Percentiles rank a stretch among this genome's conserved stretches.
phyloP scores from a whole-genome alignment of 2,797 vertebrate species.

The Thunnus albacares region DNA sequence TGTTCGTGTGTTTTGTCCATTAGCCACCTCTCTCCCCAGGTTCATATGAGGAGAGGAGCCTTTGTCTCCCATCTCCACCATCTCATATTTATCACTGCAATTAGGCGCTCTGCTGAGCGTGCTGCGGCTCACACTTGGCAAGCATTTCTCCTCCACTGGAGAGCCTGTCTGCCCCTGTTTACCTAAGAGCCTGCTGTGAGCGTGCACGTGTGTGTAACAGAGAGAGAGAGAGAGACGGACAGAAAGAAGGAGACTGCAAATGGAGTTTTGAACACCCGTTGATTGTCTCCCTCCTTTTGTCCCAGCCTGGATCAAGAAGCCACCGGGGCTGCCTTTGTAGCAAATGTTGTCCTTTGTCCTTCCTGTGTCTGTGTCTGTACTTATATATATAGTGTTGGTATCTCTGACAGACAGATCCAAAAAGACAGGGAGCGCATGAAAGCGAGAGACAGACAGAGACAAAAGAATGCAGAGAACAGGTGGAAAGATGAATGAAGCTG shows the following conservation, averaged over 20 bases:
- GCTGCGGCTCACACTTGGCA: slow-evolving; percentile 58
- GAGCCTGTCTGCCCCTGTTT: slow-evolving; percentile 61
- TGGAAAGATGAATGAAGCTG: slow-evolving; percentile 61
- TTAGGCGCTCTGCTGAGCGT: slow-evolving; percentile 75
- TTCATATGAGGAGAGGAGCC: slow-evolving; percentile 43
- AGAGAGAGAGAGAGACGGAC: background rate
- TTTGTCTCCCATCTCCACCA: slow-evolving; percentile 50
- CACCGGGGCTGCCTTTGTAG: slow-evolving; percentile 42
- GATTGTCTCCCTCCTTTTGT: slow-evolving; percentile 56
- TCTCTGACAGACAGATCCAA: slow-evolving; percentile 66
- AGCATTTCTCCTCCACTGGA: slow-evolving; percentile 61
- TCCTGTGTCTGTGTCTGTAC: slow-evolving; percentile 41
- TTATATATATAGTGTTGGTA: slow-evolving; percentile 38
- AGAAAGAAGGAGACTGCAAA: slow-evolving; percentile 32
- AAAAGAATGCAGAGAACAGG: slow-evolving; percentile 34
- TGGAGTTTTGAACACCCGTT: slow-evolving; percentile 36
- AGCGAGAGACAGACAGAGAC: slow-evolving; percentile 29
- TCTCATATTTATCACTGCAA: slow-evolving; percentile 80
- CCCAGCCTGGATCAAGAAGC: slow-evolving; percentile 53
- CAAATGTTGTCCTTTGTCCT: slow-evolving; percentile 60
- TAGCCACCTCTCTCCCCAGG: slow-evolving; percentile 33
- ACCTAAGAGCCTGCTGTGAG: slow-evolving; percentile 50
- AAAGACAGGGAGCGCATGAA: background rate
- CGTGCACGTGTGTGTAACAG: background rate
- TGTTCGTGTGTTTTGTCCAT: slow-evolving; percentile 29